A percentile compares a stretch with the other conserved stretches of the same genome.
Conservation (phyloP, 1,140 invertebrate species). For the Drosophila rufa region DNA sequence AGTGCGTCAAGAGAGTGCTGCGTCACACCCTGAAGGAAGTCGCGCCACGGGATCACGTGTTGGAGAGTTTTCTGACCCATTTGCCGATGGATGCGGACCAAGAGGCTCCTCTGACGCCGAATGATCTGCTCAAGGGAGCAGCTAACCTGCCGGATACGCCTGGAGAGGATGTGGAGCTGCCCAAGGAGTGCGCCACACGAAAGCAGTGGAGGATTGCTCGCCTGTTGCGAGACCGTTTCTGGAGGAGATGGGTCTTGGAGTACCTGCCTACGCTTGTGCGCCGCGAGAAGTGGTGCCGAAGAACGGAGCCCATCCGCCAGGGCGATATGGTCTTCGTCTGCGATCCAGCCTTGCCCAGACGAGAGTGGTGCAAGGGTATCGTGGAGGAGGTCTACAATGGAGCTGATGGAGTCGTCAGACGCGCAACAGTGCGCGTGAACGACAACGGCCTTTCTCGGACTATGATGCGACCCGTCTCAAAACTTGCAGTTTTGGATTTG, state of each 20-base stretch:
- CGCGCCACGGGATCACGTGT: conserved; percentile 10
- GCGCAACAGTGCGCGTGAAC: neutral
- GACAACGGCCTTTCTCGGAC: neutral
- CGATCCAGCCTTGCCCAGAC: too few relatives aligned
- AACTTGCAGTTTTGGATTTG: too few relatives aligned
- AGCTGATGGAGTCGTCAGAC: neutral
- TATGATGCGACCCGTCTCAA: too few relatives aligned
- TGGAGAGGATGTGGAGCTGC: neutral
- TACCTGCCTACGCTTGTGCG: conserved; percentile 39
- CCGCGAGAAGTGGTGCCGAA: conserved; percentile 36
- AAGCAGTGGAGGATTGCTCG: neutral
- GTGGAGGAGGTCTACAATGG: neutral
- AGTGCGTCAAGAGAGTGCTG: conserved; percentile 3
- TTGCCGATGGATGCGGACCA: conserved; percentile 22
- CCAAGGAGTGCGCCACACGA: neutral
- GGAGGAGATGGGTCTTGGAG: conserved; percentile 30
- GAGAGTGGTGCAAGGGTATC: too few relatives aligned
- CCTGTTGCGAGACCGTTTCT: conserved; percentile 10
- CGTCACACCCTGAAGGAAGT: conserved; percentile 9
- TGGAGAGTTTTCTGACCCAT: conserved; percentile 17
- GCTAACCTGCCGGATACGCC: neutral
- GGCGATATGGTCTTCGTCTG: conserved; percentile 31
- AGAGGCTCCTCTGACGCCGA: conserved; percentile 13
- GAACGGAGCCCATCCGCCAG: conserved; percentile 9
- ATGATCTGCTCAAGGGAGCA: neutral